Percentiles rank a stretch among this genome's conserved stretches.
Conservation (phyloP, 2,113 vertebrate species). For the Rhinopomastus cyanomelas region DNA sequence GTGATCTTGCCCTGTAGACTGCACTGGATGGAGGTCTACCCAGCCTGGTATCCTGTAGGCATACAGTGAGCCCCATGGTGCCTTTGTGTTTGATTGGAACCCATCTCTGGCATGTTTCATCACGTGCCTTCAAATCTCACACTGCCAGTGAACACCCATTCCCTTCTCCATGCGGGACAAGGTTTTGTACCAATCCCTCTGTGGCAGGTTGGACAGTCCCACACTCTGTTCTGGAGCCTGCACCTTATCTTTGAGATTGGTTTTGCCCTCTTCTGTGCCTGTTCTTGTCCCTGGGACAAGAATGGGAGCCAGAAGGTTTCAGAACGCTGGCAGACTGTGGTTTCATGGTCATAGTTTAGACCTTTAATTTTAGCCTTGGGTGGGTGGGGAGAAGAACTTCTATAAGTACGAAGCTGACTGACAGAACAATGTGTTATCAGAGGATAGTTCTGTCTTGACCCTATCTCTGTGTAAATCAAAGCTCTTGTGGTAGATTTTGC, state of each 20-base stretch:
- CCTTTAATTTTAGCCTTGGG: not conserved
- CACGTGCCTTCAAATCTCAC: rapidly evolving
- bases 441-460: not conserved
- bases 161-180: not conserved
- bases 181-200: not conserved
- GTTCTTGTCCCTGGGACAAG: not conserved
- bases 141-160: rapidly evolving
- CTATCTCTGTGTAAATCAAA: not conserved
- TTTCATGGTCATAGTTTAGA: not conserved
- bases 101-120: not conserved
- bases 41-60: rapidly evolving
- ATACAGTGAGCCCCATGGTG: rapidly evolving
- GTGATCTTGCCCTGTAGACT: not conserved
- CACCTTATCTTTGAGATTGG: not conserved
- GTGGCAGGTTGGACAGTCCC: not conserved
- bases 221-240: not conserved
- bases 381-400: not conserved
- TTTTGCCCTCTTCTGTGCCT: not conserved
- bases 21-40: not conserved
- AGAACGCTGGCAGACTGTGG: rapidly evolving
- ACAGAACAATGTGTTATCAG: not conserved
- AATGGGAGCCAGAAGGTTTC: not conserved
- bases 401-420: not conserved
- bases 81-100: not conserved
- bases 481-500: not conserved